Evolutionary conservation across 2,797 vertebrate genomes (phyloP).

Genomic region (Peromyscus nudipes): DNA sequence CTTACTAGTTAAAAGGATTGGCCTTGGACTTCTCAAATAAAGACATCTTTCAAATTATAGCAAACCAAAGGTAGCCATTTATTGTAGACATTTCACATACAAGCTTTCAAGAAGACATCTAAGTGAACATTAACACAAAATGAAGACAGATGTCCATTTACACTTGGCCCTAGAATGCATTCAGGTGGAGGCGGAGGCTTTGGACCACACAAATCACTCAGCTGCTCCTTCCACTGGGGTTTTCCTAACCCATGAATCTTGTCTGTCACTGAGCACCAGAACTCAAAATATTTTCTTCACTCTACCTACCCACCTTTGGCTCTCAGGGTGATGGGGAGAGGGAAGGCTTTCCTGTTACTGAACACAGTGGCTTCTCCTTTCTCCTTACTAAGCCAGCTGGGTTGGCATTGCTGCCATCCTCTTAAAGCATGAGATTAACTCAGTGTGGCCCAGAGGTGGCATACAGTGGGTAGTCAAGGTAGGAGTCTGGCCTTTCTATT

Average conservation of each 20-base stretch:
- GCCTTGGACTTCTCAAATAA: conserved; percentile 35
- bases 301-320: neutral
- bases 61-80: conserved; percentile 61
- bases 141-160: conserved; percentile 8
- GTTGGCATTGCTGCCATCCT: neutral
- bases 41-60: conserved; percentile 34
- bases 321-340: neutral
- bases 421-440: neutral
- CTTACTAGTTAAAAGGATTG: neutral
- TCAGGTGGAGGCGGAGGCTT: conserved; percentile 32
- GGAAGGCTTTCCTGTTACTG: neutral
- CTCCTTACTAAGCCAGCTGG: neutral
- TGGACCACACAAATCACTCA: neutral
- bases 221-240: neutral
- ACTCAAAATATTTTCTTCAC: neutral
- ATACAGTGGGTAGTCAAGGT: neutral
- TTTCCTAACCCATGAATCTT: neutral
- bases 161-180: conserved; percentile 36
- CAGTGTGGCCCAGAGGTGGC: neutral
- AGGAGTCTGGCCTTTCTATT: neutral
- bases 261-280: neutral
- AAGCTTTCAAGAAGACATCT: conserved; percentile 74
- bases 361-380: neutral
- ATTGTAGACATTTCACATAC: conserved; percentile 72
- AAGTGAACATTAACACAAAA: conserved; percentile 62